Base-by-base conservation (phyloP, 2,888 invertebrate species). In the Philopedon plagiatum region DNA sequence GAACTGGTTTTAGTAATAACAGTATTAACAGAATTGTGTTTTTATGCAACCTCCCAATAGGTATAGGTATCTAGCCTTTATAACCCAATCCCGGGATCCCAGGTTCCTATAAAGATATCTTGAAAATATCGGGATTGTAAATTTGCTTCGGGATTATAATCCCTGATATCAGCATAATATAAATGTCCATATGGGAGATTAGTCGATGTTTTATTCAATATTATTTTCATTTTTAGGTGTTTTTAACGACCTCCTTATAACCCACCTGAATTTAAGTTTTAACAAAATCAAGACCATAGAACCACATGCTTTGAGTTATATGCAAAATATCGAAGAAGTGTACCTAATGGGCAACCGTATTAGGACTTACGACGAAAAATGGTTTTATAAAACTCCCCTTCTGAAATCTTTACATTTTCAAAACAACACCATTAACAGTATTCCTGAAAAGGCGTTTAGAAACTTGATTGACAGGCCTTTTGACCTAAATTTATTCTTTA, bases 261-360 rank as follows among this genome's bases (percentile, higher is more conserved):
- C 56, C 19, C 60, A 65, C 9, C 34, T 73, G 11, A 61, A 73
- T 39, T 34, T 73, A 5, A 56, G 46, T 9, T 34, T 57, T 21
- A 70, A 70, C 26, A 57, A 63, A 57, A 64, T 70, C 41, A 63
- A 56, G 32, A 57, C 37, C 1, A 64, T 70, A 3, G 63, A 74
- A 21, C 19, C 66, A 37, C 71, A 71, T 7, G 71, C 74, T 7
- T 26, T 74, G 2, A 65, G 62, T 46, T 54, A 60, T 26, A 63
- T 74, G 67, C 67, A 63, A 26, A 63, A 67, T 56, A 37, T 74
- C 11, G 62, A 68, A 57, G 67, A 71, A 68, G 54, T 74, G n/a
- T 23, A 60, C 51, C 39, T 71, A 44, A 34, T 41, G 26, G 61
- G 64, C 62, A 74, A 74, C 46, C 51, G 32, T 7, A 56, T 71